These are phyloP conservation scores for Reticulitermes speratus DNA, from an alignment of 1,140 invertebrate genomes.

Conservation along the genomic window DNA sequence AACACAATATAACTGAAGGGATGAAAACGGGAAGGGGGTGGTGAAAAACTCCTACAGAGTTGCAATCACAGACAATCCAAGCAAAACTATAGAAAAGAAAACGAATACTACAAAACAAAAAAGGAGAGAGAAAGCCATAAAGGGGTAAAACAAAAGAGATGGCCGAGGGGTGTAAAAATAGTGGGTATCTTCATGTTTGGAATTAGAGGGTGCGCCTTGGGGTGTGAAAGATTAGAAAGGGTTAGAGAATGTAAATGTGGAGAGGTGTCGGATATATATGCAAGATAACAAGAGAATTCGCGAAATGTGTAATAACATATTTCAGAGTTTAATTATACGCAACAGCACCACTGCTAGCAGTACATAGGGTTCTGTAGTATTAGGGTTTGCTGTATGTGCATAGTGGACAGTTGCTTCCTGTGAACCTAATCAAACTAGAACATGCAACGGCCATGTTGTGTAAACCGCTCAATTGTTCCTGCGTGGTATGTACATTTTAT, in stretches of 20 bases:
- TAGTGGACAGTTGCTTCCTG: background rate
- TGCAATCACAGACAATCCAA: conserved; percentile 5
- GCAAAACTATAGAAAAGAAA: background rate
- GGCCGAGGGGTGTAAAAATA: background rate
- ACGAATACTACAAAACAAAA: background rate
- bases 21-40: background rate
- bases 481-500: background rate
- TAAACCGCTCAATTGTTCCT: background rate
- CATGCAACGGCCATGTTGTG: background rate
- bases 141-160: conserved; percentile 21
- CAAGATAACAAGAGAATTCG: conserved; percentile 29
- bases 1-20: conserved; percentile 12
- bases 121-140: background rate
- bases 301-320: conserved; percentile 27
- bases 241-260: background rate
- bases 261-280: background rate
- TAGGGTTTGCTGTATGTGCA: background rate
- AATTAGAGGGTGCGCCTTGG: background rate
- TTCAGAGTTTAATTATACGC: conserved; percentile 28
- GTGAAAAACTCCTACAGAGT: background rate
- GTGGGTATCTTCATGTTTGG: background rate
- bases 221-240: background rate
- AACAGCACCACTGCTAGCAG: background rate
- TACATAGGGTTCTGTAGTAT: background rate
- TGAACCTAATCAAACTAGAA: conserved; percentile 13